A percentile compares a stretch with the other conserved stretches of the same genome.
Conservation (phyloP, 2,113 vertebrate species). For the Megatriorchis doriae region DNA sequence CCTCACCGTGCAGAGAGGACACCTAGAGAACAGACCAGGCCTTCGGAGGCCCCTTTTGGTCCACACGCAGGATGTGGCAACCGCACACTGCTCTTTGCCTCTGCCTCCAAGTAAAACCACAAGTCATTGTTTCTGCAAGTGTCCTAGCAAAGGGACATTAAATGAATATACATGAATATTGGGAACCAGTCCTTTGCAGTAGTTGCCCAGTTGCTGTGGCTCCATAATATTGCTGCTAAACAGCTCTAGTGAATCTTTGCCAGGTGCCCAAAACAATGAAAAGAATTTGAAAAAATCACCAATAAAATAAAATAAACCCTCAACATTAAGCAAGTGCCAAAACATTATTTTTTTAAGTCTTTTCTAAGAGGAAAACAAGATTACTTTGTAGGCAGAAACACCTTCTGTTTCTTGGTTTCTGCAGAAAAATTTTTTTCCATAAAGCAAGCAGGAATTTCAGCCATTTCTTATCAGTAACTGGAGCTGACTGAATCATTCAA, state of each 20-base stretch:
- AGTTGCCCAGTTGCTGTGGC: neutral
- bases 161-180: neutral
- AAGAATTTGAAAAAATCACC: neutral
- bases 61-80: accelerated
- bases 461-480: neutral
- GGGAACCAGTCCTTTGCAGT: neutral
- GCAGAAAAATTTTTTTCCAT: neutral
- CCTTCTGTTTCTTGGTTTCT: neutral
- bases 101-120: neutral
- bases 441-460: neutral
- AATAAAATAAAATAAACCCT: neutral
- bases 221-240: neutral
- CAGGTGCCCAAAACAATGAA: neutral
- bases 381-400: neutral
- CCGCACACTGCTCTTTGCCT: neutral
- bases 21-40: neutral
- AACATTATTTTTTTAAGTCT: neutral
- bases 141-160: neutral
- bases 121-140: neutral
- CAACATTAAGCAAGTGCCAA: neutral
- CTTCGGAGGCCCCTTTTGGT: neutral
- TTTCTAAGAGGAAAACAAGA: neutral
- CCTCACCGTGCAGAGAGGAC: neutral
- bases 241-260: neutral
- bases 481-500: neutral